Conservation (phyloP, 2,888 invertebrate genomes). For the Xanthia togata region DNA sequence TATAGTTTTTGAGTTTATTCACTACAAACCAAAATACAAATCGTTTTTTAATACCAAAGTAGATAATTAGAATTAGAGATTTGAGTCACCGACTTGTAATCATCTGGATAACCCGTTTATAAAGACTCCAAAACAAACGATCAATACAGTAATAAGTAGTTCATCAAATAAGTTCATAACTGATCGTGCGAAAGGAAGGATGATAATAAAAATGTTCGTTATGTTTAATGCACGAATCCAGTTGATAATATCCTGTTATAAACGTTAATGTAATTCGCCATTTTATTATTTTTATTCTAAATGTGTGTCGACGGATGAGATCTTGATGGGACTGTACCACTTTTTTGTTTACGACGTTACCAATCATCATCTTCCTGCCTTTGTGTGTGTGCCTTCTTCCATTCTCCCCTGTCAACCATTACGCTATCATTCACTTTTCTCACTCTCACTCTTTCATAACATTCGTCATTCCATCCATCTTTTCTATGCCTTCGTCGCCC, state of each 20-base stretch:
- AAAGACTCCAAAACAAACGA: not conserved
- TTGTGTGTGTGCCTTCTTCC: no score
- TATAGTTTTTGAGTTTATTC: no score
- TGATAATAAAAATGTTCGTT: slow-evolving; percentile 39
- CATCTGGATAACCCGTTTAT: not conserved
- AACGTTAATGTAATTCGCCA: slow-evolving; percentile 42
- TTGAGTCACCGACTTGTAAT: no score
- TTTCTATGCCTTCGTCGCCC: no score
- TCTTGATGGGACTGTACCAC: slow-evolving; percentile 12
- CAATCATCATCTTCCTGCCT: no score
- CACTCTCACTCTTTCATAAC: no score
- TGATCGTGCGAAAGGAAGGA: slow-evolving; percentile 39
- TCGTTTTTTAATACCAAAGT: no score
- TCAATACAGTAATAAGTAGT: not conserved
- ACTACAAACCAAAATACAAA: no score
- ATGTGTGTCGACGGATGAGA: slow-evolving; percentile 30
- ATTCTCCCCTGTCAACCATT: no score
- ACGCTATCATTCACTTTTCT: no score
- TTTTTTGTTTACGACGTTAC: not conserved
- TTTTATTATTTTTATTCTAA: slow-evolving; percentile 37
- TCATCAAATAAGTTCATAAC: not conserved
- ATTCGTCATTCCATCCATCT: no score
- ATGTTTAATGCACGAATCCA: slow-evolving; percentile 35
- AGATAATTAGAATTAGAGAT: no score
- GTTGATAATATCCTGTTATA: slow-evolving; percentile 47